A percentile compares a stretch with the other conserved stretches of the same genome.
Evolutionary conservation across 2,888 invertebrate species (phyloP).

Genomic region (Spodoptera exigua): DNA sequence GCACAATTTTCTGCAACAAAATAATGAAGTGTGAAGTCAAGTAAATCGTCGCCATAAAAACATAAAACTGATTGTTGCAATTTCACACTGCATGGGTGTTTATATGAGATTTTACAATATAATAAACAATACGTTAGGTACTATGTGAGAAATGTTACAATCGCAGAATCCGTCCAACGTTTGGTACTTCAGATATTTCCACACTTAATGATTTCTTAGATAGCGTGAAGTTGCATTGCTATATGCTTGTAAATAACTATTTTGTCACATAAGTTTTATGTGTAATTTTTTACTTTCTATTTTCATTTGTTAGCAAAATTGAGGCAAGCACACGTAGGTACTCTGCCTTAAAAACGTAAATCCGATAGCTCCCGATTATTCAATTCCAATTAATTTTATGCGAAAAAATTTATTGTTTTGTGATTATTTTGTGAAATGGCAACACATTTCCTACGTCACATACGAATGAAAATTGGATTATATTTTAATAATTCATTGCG

Average conservation of each 20-base stretch:
- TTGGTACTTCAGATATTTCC: conserved; percentile 33
- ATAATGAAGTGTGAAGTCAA: conserved; percentile 5
- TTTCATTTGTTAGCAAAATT: too few species aligned
- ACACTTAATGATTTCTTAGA: conserved; percentile 21
- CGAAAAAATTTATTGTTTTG: too few species aligned
- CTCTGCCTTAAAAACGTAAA: too few species aligned
- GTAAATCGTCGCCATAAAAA: conserved; percentile 8
- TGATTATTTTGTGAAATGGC: too few species aligned
- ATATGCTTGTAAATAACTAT: neutral
- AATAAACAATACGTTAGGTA: neutral
- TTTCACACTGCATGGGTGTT: neutral
- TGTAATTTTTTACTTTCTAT: too few species aligned
- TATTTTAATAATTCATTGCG: too few species aligned
- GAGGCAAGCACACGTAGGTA: too few species aligned
- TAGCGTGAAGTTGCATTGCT: conserved; percentile 7
- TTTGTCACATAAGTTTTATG: neutral
- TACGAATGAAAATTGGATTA: too few species aligned
- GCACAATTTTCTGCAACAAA: neutral
- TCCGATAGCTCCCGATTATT: too few species aligned
- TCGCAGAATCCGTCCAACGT: conserved; percentile 25
- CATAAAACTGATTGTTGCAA: conserved; percentile 7
- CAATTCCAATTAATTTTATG: too few species aligned
- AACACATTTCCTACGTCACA: too few species aligned
- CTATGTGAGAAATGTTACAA: conserved; percentile 25
- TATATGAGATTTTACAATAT: conserved; percentile 12